Evolutionary conservation across 2,113 vertebrate genomes (phyloP), one percentile per base, ranked within the genome.

Genomic region (Tamias sibiricus): DNA sequence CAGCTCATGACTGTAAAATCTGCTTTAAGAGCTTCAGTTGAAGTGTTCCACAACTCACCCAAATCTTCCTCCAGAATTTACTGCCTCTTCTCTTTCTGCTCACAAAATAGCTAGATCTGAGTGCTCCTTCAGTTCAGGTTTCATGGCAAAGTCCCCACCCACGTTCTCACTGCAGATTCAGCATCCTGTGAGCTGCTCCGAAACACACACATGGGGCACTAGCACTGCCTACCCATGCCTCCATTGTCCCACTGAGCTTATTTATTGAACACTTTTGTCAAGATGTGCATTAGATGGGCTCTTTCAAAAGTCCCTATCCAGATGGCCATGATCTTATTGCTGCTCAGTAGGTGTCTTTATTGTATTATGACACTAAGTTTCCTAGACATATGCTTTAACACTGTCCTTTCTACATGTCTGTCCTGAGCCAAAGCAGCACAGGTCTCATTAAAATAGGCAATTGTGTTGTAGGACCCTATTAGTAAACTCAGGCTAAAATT

Each of bases 211-310:
- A 0, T 20, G 10, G 4, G 64, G 32, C 28, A 3, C 74, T 32
- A 42, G 1, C 0, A 0, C 7, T 12, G 26, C 52, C 7, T 80
- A 16, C 11, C 7, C 19, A 54, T 20, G 0, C 0, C 28, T 62
- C 28, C 30, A 17, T 40, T 87, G 90, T 30, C 40, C 89, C 42
- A 7, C 24, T 72, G 30, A 87, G 69, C 32, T 86, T 54, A n/a
- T 47, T 72, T 72, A 35, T 68, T 76, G 35, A 84, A 10, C 6
- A 30, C 52, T 37, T 68, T 47, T 85, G 59, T 82, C 32, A 49
- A 94, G 74, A 9, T 20, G 37, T 74, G 4, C 19, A 37, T 49
- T 77, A 59, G 40, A 74, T 37, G 47, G 28, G 19, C 20, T 35
- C 14, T 64, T 88, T 72, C 9, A 20, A 42, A 42, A 71, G 8